Evolutionary conservation across 2,888 invertebrate species (phyloP).

Genomic region (Lasioglossum zephyrum): DNA sequence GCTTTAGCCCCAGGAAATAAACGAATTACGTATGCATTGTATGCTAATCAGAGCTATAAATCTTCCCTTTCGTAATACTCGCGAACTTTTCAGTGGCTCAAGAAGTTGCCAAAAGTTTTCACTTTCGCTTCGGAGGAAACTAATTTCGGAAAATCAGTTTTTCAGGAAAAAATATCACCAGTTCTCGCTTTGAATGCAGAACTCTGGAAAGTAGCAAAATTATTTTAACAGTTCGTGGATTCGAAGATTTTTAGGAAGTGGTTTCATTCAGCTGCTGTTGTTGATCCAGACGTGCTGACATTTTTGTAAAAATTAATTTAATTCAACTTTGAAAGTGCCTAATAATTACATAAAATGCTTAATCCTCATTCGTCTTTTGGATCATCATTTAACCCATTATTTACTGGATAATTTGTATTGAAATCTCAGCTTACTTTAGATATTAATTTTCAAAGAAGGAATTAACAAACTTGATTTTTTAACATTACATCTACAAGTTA

Average conservation of each 20-base stretch:
- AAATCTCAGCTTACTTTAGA: no score
- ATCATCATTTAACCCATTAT: no score
- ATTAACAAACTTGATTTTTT: not conserved
- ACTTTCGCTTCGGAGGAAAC: no score
- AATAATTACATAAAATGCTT: no score
- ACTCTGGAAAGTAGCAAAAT: not conserved
- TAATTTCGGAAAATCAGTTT: no score
- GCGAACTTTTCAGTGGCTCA: not conserved
- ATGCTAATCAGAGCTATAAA: constrained; percentile 9
- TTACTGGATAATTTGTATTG: no score
- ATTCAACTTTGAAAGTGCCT: not conserved
- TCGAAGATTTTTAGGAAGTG: not conserved
- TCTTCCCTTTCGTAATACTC: not conserved
- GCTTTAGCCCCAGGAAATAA: constrained; percentile 22
- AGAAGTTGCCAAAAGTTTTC: no score
- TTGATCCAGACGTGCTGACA: not conserved
- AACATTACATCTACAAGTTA: not conserved
- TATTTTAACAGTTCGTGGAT: not conserved
- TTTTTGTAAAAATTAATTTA: no score
- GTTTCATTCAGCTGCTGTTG: not conserved
- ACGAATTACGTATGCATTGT: constrained; percentile 45
- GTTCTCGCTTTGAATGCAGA: not conserved
- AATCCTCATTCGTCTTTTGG: no score
- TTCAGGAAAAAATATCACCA: not conserved
- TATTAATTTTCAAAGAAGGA: no score